Conservation (phyloP, 2,888 invertebrate genomes). For the Chymomyza caudatula region DNA sequence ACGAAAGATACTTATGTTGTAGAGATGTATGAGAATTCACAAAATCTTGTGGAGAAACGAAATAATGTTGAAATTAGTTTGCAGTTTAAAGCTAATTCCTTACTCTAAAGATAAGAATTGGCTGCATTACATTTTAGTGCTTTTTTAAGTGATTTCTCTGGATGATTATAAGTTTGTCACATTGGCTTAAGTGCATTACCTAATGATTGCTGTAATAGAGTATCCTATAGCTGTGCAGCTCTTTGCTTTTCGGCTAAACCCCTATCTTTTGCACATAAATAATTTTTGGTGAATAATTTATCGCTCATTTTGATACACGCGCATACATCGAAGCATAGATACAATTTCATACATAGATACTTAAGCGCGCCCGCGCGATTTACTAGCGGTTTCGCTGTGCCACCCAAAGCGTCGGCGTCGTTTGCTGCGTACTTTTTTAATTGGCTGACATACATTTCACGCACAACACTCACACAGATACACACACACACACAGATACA, state of each 20-base stretch:
- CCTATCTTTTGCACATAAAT: constrained; percentile 26
- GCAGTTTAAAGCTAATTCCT: no score
- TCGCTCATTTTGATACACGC: constrained; percentile 26
- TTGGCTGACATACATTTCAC: constrained; percentile 25
- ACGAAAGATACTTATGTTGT: no score
- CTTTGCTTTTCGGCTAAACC: background rate
- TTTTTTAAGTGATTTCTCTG: no score
- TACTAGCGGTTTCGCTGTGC: constrained; percentile 15
- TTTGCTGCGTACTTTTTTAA: constrained; percentile 23
- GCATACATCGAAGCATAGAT: background rate
- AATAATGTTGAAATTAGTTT: no score
- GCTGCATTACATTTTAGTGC: no score
- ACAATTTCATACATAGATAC: background rate
- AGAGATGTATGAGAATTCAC: no score
- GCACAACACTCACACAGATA: no score
- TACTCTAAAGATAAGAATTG: no score
- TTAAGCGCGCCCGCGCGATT: background rate
- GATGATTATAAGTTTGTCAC: no score
- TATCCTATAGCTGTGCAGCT: background rate
- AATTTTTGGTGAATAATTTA: constrained; percentile 29
- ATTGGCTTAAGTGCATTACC: background rate
- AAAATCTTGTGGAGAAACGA: no score
- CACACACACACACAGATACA: no score
- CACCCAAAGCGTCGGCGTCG: constrained; percentile 30
- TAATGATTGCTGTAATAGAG: background rate